Evolutionary conservation across 1,140 invertebrate genomes (phyloP), one percentile per base, ranked within the genome.

Genomic region (Tetraneura akinire): DNA sequence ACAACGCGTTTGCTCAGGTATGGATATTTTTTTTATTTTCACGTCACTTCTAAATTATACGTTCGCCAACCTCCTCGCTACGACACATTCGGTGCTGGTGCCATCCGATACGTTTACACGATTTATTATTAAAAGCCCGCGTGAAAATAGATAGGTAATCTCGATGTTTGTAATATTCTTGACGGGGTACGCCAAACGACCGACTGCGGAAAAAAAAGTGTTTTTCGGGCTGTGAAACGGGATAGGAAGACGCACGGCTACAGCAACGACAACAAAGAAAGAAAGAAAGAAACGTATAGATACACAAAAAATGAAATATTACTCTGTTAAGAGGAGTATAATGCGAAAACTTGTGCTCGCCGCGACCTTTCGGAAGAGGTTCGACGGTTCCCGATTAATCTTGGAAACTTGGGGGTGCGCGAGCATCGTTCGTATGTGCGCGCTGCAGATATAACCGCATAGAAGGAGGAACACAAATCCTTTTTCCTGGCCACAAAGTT

Each of bases 291-390:
- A 18, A 18, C n/a, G n/a, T n/a, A n/a, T n/a, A n/a, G n/a, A n/a
- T n/a, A n/a, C n/a, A n/a, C n/a, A 53, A 55, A 53, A 74, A 37
- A 74, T 74, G 29, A 74, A 55, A 74, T 74, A 74, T 74, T 55
- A 74, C 51, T 53, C 23, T 51, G 26, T 55, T 68, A 32, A 53
- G 51, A n/a, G n/a, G n/a, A n/a, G 49, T 57, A 26, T 74, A 29
- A 74, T 55, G 47, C 8, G 71, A 55, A 74, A 74, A 74, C 47
- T 74, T 74, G 49, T 51, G 49, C 9, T 37, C 32, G 45, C 26
- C n/a, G n/a, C 68, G 70, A 73, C 70, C 70, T 73, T 73, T 51
- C 16, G 29, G 70, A 51, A 73, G 49, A 51, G 47, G 70, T 74
- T 74, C 71, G 49, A 55, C 55, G 71, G 71, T 21, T 53, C 18